phyloP scores from a whole-genome alignment of 2,113 vertebrate genomes.

The Aptenodytes patagonicus region DNA sequence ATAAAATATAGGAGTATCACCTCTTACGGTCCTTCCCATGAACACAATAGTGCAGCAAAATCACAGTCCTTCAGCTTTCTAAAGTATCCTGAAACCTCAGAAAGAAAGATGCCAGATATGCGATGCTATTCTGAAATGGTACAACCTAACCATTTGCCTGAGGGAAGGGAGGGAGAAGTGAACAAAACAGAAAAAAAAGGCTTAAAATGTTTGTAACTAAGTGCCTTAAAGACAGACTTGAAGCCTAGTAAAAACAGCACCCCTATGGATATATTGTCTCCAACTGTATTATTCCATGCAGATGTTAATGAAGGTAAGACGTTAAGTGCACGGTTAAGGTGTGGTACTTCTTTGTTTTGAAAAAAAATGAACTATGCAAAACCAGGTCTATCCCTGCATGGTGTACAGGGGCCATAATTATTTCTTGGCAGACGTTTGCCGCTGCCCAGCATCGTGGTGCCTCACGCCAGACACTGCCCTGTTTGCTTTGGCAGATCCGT shows the following conservation, averaged over 20 bases:
- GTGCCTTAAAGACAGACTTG: neutral
- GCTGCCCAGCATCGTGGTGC: rapidly evolving
- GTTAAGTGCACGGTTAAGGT: neutral
- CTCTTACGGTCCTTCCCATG: neutral
- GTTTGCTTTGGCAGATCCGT: neutral
- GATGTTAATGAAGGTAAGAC: neutral
- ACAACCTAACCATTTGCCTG: neutral
- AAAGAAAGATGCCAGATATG: neutral
- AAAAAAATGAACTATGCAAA: neutral
- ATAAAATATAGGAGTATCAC: conserved; percentile 48
- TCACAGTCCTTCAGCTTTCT: neutral
- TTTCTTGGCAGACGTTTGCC: neutral
- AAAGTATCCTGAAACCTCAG: neutral
- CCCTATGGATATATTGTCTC: neutral
- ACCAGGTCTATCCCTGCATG: neutral
- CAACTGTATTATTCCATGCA: neutral
- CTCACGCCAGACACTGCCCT: neutral
- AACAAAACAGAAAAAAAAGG: neutral
- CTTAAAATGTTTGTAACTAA: neutral
- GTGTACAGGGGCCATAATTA: neutral
- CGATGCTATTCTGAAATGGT: neutral
- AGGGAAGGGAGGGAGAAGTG: neutral
- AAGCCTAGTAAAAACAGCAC: neutral
- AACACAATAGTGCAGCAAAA: neutral
- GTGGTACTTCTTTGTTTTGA: neutral